phyloP scores from a whole-genome alignment of 1,140 invertebrate species.

The Aricia agestis region DNA sequence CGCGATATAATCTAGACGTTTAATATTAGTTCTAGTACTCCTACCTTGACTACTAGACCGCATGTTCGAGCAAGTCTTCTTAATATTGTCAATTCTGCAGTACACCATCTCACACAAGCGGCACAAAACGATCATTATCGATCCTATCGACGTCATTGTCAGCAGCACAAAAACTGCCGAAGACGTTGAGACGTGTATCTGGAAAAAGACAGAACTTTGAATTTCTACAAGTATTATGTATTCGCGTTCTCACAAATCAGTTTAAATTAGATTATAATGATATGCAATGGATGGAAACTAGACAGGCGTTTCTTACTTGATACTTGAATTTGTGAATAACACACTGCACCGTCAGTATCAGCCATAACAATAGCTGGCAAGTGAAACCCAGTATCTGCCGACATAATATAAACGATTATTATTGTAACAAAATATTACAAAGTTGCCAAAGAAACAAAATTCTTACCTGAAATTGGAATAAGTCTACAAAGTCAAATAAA shows the following conservation, averaged over 20 bases:
- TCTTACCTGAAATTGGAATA: slow-evolving; percentile 1
- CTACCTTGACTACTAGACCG: not conserved
- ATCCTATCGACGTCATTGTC: not conserved
- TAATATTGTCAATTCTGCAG: not conserved
- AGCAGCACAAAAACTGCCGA: not conserved
- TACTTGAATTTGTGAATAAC: not conserved
- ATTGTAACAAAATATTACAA: not conserved
- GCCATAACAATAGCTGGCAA: not conserved
- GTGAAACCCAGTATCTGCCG: not conserved
- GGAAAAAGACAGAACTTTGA: not conserved
- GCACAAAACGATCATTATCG: not conserved
- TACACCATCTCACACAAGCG: not conserved
- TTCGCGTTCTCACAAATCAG: no score
- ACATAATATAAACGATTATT: not conserved
- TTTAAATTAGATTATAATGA: no score
- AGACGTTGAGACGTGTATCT: not conserved
- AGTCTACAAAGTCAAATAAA: not conserved
- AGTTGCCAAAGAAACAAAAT: not conserved
- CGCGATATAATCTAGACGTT: no score
- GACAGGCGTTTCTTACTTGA: not conserved
- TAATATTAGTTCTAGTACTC: no score
- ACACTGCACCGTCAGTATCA: not conserved
- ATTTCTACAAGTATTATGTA: no score
- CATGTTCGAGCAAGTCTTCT: not conserved
- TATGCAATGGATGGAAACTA: not conserved